A percentile compares a stretch with the other conserved stretches of the same genome.
Conservation (phyloP, 2,797 vertebrate genomes). For the Phalanger gymnotis region DNA sequence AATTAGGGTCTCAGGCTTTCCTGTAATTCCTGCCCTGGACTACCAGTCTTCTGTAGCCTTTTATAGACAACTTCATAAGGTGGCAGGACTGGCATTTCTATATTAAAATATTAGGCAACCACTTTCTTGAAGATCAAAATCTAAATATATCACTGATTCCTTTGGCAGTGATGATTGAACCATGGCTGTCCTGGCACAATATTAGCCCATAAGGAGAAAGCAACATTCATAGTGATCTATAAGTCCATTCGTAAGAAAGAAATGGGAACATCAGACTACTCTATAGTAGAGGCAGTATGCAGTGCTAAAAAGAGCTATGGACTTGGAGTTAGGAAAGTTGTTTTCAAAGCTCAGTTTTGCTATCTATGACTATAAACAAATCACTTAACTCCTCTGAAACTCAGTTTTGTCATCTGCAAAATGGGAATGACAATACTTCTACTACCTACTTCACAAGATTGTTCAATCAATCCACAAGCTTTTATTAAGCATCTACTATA, state of each 20-base stretch:
- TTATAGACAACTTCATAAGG: not conserved
- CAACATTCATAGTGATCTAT: not conserved
- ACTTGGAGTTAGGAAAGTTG: not conserved
- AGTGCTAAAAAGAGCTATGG: not conserved
- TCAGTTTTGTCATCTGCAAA: not conserved
- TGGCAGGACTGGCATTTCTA: not conserved
- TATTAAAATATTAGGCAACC: not conserved
- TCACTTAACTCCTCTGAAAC: not conserved
- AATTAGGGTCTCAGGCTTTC: not conserved
- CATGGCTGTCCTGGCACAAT: not conserved
- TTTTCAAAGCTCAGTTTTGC: not conserved
- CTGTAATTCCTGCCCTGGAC: not conserved
- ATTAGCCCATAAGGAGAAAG: not conserved
- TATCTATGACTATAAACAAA: not conserved
- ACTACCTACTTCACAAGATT: not conserved
- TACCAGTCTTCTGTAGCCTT: not conserved
- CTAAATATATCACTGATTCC: not conserved
- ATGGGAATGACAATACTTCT: not conserved
- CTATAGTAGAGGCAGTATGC: not conserved
- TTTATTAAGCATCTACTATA: not conserved
- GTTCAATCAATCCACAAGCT: not conserved
- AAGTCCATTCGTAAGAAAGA: not conserved
- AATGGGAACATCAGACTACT: not conserved
- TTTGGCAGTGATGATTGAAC: not conserved
- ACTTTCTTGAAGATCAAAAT: not conserved